phyloP scores from a whole-genome alignment of 2,113 vertebrate genomes.

The Antennarius striatus region DNA sequence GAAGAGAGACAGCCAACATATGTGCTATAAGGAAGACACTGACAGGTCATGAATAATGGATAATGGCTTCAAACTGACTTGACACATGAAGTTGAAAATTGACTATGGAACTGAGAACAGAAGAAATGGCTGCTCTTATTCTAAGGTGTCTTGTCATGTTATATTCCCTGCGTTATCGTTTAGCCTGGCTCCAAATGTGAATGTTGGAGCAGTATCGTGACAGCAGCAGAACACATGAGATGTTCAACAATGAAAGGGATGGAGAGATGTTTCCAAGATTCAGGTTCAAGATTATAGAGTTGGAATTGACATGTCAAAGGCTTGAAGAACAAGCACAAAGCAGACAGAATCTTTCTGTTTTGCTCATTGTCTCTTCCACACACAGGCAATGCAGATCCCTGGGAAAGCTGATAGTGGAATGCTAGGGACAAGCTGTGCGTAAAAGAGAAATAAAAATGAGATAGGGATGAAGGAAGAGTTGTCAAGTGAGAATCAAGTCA shows the following conservation, averaged over 20 bases:
- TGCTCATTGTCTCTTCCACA: constrained; percentile 18
- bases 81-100: no score
- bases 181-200: constrained; percentile 18
- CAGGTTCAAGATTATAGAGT: constrained; percentile 38
- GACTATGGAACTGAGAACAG: no score
- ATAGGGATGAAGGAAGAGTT: constrained; percentile 24
- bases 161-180: no score
- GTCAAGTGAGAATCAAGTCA: constrained; percentile 41
- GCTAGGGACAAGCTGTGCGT: constrained; percentile 21
- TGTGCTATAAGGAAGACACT: no score
- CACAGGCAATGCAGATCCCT: constrained; percentile 7
- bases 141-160: no score
- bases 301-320: constrained; percentile 48
- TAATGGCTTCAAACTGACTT: no score
- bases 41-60: no score
- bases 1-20: no score
- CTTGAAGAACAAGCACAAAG: constrained; percentile 40
- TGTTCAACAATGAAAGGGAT: constrained; percentile 26
- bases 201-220: constrained; percentile 27
- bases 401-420: constrained; percentile 45
- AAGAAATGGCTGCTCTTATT: no score
- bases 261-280: constrained; percentile 31
- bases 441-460: constrained; percentile 27
- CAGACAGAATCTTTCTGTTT: constrained; percentile 31
- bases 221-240: constrained; percentile 23